Conservation (phyloP, 1,140 invertebrate genomes). For the Hyphantria cunea region DNA sequence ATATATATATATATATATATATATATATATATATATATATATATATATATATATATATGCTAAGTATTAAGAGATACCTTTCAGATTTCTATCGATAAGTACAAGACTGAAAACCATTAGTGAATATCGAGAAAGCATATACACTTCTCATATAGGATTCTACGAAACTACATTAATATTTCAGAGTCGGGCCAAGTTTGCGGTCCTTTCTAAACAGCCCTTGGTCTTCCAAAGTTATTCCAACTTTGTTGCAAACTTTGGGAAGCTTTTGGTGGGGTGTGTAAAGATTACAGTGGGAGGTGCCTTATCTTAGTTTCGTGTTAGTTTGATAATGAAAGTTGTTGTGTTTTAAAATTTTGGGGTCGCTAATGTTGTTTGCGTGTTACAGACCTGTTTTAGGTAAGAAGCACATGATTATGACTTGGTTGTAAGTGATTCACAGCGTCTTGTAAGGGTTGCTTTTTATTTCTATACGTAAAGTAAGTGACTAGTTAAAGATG, state of each 20-base stretch:
- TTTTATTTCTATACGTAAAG: no score
- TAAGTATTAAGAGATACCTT: no score
- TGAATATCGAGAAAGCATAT: conserved; percentile 51
- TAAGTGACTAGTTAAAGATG: no score
- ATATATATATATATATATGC: no score
- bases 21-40: no score
- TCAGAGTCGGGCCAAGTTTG: conserved; percentile 61
- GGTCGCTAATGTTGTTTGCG: neutral
- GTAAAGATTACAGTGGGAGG: conserved; percentile 71
- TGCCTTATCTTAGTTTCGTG: conserved; percentile 66
- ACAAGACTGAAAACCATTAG: conserved; percentile 31
- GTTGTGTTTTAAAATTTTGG: conserved; percentile 19
- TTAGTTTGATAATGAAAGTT: conserved; percentile 58
- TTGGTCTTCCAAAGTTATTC: conserved; percentile 81
- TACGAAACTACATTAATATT: conserved; percentile 80
- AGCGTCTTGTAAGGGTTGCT: no score
- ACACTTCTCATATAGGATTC: conserved; percentile 72
- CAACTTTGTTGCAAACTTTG: conserved; percentile 68
- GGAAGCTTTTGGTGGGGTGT: conserved; percentile 54
- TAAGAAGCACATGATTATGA: neutral
- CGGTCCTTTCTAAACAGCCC: conserved; percentile 80
- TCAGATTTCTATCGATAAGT: conserved; percentile 17
- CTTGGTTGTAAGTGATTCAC: neutral
- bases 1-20: no score
- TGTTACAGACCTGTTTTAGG: neutral